phyloP scores from a whole-genome alignment of 2,888 invertebrate species.

The Napeogenes inachia region DNA sequence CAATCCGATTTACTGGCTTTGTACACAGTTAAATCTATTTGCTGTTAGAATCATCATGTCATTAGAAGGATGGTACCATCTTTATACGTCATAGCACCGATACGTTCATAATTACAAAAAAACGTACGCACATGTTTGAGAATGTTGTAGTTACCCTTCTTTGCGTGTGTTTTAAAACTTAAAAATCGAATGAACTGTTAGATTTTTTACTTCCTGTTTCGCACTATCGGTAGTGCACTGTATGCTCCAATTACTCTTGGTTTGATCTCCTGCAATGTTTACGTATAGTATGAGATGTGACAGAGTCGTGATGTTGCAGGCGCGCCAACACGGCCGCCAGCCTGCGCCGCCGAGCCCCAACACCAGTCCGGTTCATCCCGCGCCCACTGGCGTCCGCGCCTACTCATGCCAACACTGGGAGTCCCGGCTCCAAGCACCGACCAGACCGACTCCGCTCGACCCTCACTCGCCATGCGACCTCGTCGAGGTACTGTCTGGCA shows the following conservation, averaged over 20 bases:
- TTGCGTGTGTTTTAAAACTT: not conserved
- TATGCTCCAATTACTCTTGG: too few species aligned
- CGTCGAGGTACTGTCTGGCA: slow-evolving; percentile 67
- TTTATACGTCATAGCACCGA: slow-evolving; percentile 23
- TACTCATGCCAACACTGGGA: slow-evolving; percentile 80
- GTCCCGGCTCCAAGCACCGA: slow-evolving; percentile 72
- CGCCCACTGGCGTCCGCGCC: slow-evolving; percentile 76
- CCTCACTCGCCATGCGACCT: slow-evolving; percentile 66
- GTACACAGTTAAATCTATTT: slow-evolving; percentile 26
- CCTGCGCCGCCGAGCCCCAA: slow-evolving; percentile 74
- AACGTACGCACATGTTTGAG: slow-evolving; percentile 20
- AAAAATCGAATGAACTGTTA: not conserved
- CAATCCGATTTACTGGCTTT: slow-evolving; percentile 26
- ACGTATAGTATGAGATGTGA: slow-evolving; percentile 7
- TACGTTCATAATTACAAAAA: slow-evolving; percentile 18
- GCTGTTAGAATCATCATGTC: slow-evolving; percentile 26
- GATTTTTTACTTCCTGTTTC: not conserved
- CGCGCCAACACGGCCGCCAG: slow-evolving; percentile 77
- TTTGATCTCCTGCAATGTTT: not conserved
- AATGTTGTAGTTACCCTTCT: slow-evolving; percentile 6
- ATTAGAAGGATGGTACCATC: slow-evolving; percentile 19
- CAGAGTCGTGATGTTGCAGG: slow-evolving; percentile 40
- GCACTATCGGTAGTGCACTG: too few species aligned
- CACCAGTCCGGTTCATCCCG: slow-evolving; percentile 74
- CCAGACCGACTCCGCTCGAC: slow-evolving; percentile 66